phyloP scores from a whole-genome alignment of 2,113 vertebrate genomes.

The Pycnonotus jocosus region DNA sequence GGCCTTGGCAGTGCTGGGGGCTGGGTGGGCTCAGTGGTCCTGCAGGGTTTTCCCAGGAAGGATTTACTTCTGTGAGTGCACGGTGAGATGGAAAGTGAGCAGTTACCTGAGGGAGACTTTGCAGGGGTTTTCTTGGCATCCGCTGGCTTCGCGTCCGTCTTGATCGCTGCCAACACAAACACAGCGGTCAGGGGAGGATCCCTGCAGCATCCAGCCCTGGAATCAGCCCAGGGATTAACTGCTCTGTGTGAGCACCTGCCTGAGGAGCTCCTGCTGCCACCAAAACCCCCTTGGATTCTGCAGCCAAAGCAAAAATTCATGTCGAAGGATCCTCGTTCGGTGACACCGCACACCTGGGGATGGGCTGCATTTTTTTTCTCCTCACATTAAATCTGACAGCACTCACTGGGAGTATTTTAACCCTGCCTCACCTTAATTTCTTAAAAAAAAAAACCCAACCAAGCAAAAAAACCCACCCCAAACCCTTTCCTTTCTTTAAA shows the following conservation, averaged over 20 bases:
- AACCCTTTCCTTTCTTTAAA: neutral
- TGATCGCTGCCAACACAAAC: constrained; percentile 71
- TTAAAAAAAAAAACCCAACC: accelerated
- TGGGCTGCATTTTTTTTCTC: neutral
- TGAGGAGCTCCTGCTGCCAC: neutral
- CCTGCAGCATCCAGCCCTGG: neutral
- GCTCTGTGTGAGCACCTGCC: accelerated
- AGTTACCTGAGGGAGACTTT: constrained; percentile 82
- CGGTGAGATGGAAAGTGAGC: accelerated
- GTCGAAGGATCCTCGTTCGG: accelerated
- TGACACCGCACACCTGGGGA: neutral
- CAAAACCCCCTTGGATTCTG: accelerated
- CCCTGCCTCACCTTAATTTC: accelerated
- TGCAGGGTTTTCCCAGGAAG: neutral
- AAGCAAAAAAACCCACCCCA: neutral
- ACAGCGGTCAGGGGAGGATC: accelerated
- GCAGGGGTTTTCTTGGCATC: constrained; percentile 80
- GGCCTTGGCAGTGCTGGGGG: neutral
- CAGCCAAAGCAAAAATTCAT: neutral
- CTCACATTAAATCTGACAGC: neutral
- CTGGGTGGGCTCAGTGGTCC: accelerated
- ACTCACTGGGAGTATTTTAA: neutral
- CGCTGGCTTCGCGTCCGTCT: constrained; percentile 78
- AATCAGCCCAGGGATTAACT: neutral
- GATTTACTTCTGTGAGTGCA: accelerated